Evolutionary conservation across 2,113 vertebrate genomes (phyloP).

Genomic region (Recurvirostra avosetta): DNA sequence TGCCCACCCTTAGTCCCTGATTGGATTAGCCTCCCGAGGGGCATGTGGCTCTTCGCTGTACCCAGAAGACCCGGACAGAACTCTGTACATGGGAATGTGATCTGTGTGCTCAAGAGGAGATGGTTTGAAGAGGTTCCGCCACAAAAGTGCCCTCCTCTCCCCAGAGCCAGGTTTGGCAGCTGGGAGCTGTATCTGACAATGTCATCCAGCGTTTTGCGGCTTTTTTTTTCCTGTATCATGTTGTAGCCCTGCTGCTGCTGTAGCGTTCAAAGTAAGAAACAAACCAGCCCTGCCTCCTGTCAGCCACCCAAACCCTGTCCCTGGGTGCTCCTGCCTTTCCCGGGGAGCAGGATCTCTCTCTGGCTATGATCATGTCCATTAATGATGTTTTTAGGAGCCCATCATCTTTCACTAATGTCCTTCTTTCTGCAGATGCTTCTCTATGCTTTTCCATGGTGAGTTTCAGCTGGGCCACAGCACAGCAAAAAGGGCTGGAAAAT

Average conservation of each 20-base stretch:
- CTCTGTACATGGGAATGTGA: background rate
- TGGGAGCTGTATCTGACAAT: rapidly evolving
- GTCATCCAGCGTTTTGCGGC: background rate
- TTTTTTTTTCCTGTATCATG: background rate
- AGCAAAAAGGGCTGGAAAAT: background rate
- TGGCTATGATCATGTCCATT: background rate
- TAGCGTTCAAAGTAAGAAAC: background rate
- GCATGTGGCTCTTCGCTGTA: background rate
- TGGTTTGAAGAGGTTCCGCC: background rate
- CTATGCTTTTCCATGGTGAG: background rate
- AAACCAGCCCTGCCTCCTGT: background rate
- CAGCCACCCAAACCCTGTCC: background rate
- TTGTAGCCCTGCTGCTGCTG: background rate
- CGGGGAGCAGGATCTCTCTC: rapidly evolving
- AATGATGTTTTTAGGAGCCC: background rate
- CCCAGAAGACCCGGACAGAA: background rate
- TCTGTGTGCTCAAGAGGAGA: background rate
- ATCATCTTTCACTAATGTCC: background rate
- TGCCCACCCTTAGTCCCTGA: background rate
- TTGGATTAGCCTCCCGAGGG: background rate
- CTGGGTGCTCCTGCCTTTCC: background rate
- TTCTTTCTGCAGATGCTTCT: background rate
- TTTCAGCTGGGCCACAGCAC: background rate
- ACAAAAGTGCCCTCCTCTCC: rapidly evolving
- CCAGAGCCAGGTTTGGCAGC: background rate